Evolutionary conservation across 1,140 invertebrate genomes (phyloP).

Genomic region (Gyrodactylus bullatarudis): DNA sequence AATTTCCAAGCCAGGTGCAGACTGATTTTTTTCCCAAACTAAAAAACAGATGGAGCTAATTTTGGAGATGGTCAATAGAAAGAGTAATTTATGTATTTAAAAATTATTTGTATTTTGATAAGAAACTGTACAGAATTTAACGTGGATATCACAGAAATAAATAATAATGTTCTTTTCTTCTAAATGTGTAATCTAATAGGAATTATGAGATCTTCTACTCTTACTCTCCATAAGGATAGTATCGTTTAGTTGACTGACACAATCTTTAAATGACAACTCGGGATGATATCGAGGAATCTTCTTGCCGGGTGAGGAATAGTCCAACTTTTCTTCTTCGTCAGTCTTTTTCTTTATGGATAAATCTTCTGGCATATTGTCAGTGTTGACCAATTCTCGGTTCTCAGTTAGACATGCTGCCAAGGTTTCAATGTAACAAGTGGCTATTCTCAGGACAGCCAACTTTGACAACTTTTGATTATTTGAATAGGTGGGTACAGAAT

Average conservation of each 20-base stretch:
- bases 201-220: neutral
- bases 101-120: no score
- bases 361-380: neutral
- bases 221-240: neutral
- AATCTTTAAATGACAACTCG: neutral
- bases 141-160: no score
- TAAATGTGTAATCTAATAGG: neutral
- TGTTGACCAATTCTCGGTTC: neutral
- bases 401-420: neutral
- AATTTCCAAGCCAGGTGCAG: no score
- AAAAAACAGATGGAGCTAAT: no score
- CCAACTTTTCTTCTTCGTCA: neutral
- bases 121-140: no score
- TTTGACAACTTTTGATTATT: slow-evolving; percentile 67
- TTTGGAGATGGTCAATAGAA: no score
- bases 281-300: neutral
- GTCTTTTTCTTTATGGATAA: neutral
- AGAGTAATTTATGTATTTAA: no score
- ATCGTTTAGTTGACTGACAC: neutral
- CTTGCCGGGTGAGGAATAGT: no score
- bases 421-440: slow-evolving; percentile 32
- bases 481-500: slow-evolving; percentile 49
- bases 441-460: slow-evolving; percentile 52
- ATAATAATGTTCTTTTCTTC: no score
- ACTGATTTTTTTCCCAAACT: no score